These are phyloP conservation scores for Lasioglossum lativentre DNA, from an alignment of 2,888 invertebrate genomes.

Conservation along the genomic window DNA sequence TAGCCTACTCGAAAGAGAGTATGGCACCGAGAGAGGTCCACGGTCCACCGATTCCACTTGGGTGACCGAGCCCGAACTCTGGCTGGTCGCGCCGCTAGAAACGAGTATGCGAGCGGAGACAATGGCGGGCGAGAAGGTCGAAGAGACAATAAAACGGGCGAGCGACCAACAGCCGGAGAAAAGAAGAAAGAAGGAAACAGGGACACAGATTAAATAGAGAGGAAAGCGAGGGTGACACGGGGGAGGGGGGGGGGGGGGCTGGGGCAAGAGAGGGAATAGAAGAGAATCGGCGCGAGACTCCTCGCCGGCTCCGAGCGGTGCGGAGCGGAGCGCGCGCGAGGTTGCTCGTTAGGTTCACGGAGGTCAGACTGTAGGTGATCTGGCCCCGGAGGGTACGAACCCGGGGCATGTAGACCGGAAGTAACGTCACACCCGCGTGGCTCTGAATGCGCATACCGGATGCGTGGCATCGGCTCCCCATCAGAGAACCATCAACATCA, in stretches of 20 bases:
- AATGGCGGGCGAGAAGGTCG: conserved; percentile 20
- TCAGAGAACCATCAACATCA: conserved; percentile 83
- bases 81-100: background rate
- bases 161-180: background rate
- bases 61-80: conserved; percentile 9
- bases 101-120: conserved; percentile 16
- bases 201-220: background rate
- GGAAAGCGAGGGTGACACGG: background rate
- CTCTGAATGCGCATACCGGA: conserved; percentile 85
- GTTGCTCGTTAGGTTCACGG: conserved; percentile 78
- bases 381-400: conserved; percentile 73
- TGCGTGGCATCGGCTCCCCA: conserved; percentile 85
- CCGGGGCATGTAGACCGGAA: conserved; percentile 83
- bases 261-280: background rate
- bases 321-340: conserved; percentile 44
- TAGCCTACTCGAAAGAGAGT: background rate
- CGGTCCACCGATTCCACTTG: background rate
- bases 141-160: conserved; percentile 17
- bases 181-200: conserved; percentile 14
- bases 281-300: conserved; percentile 4
- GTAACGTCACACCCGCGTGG: conserved; percentile 85
- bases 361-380: conserved; percentile 83
- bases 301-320: background rate
- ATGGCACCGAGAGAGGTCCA: background rate
- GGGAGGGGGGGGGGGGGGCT: background rate